Conservation (phyloP, 2,888 invertebrate genomes). For the Smittia aterrima region DNA sequence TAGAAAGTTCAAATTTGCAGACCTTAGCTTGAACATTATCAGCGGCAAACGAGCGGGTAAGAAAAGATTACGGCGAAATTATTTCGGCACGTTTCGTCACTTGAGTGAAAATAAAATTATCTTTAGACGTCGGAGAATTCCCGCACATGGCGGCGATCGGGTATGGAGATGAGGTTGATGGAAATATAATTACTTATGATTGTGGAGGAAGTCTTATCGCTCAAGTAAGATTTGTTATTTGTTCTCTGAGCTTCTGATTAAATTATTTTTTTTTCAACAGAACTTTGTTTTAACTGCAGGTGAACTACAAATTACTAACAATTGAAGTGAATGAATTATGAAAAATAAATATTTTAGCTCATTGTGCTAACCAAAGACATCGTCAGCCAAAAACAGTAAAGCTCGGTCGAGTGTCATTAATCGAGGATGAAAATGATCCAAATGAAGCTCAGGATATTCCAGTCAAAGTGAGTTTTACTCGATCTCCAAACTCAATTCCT, state of each 20-base stretch:
- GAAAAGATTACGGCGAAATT: not conserved
- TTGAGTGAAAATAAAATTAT: too few relatives aligned
- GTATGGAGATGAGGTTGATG: not conserved
- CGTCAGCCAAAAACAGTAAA: slow-evolving; percentile 42
- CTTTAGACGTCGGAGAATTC: slow-evolving; percentile 22
- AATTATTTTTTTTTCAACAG: not conserved
- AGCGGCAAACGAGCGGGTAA: not conserved
- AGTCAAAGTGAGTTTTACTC: not conserved
- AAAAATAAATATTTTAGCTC: slow-evolving; percentile 42
- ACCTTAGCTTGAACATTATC: not conserved
- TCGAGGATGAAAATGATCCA: slow-evolving; percentile 30
- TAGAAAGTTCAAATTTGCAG: not conserved
- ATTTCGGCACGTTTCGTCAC: too few relatives aligned
- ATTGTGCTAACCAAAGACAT: slow-evolving; percentile 41
- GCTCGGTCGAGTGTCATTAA: slow-evolving; percentile 42
- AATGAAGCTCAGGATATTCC: not conserved
- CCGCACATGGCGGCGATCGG: slow-evolving; percentile 25
- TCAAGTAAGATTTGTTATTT: not conserved
- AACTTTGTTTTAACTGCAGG: slow-evolving; percentile 37
- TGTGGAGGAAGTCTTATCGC: slow-evolving; percentile 26
- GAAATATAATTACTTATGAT: not conserved
- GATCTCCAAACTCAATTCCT: not conserved
- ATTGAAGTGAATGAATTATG: not conserved
- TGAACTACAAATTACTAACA: not conserved
- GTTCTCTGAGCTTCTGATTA: too few relatives aligned